Evolutionary conservation across 2,888 invertebrate genomes (phyloP).

Genomic region (Archips xylosteana): DNA sequence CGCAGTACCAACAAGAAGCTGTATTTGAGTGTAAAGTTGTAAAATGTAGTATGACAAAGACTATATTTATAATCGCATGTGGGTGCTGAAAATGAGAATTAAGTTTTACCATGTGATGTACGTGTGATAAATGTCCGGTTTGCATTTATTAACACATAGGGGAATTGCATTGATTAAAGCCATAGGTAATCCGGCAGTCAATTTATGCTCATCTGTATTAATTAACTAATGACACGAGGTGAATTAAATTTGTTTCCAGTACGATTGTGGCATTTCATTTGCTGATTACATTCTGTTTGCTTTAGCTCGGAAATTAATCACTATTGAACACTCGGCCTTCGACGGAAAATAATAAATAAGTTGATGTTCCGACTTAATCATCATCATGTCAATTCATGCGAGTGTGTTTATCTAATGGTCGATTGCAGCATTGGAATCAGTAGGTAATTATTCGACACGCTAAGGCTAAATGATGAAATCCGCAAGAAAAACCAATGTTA

Average conservation of each 20-base stretch:
- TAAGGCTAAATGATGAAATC: slow-evolving; percentile 35
- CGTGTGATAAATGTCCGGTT: slow-evolving; percentile 6
- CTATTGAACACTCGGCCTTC: slow-evolving; percentile 26
- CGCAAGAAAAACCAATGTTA: slow-evolving; percentile 22
- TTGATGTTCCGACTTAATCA: slow-evolving; percentile 31
- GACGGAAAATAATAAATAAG: slow-evolving; percentile 32
- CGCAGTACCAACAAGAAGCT: background rate
- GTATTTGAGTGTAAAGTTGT: background rate
- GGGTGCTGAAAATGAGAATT: slow-evolving; percentile 5
- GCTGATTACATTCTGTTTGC: slow-evolving; percentile 43
- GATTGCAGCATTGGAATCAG: slow-evolving; percentile 32
- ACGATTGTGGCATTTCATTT: slow-evolving; percentile 47
- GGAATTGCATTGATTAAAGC: slow-evolving; percentile 46
- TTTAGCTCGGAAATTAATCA: slow-evolving; percentile 35
- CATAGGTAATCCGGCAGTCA: slow-evolving; percentile 44
- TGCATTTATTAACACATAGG: slow-evolving; percentile 21
- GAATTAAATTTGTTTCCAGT: slow-evolving; percentile 46
- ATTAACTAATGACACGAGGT: slow-evolving; percentile 57
- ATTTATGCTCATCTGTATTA: slow-evolving; percentile 57
- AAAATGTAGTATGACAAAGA: background rate
- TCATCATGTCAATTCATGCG: slow-evolving; percentile 21
- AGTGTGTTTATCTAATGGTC: slow-evolving; percentile 33
- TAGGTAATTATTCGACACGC: slow-evolving; percentile 31
- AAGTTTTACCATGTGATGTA: slow-evolving; percentile 3
- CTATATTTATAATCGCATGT: too few relatives aligned